A percentile compares a stretch with the other conserved stretches of the same genome.
These are phyloP conservation scores for Eledona agricola DNA, from an alignment of 2,888 invertebrate species.

Conservation along the genomic window DNA sequence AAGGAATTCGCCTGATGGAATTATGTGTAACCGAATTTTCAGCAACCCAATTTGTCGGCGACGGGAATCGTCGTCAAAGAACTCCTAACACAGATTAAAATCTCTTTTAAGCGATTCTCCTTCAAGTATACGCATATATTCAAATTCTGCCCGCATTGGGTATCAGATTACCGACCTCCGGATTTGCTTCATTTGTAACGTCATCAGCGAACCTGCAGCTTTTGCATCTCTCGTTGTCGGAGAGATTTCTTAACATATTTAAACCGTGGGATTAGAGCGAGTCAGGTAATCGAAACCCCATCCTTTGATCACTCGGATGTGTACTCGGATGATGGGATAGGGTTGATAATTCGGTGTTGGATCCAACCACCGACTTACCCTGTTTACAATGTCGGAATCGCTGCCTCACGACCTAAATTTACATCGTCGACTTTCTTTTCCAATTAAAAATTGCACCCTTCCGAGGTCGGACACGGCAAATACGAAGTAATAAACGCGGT, in stretches of 20 bases:
- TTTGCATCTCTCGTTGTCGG: slow-evolving; percentile 10
- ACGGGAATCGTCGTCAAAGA: slow-evolving; percentile 44
- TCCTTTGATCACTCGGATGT: slow-evolving; percentile 59
- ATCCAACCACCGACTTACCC: slow-evolving; percentile 53
- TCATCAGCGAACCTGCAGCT: slow-evolving; percentile 31
- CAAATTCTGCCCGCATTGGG: slow-evolving; percentile 53
- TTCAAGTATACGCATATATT: slow-evolving; percentile 44
- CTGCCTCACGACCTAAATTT: slow-evolving; percentile 54
- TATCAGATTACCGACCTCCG: slow-evolving; percentile 53
- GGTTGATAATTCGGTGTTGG: slow-evolving; percentile 59
- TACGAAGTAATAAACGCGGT: slow-evolving; percentile 11
- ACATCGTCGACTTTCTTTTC: slow-evolving; percentile 42
- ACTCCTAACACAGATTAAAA: slow-evolving; percentile 44
- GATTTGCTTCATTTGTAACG: slow-evolving; percentile 42
- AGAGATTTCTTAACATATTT: slow-evolving; percentile 47
- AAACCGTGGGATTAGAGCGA: slow-evolving; percentile 53
- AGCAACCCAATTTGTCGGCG: slow-evolving; percentile 42
- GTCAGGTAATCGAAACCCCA: slow-evolving; percentile 58
- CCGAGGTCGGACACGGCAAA: slow-evolving; percentile 1
- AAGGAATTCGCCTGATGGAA: slow-evolving; percentile 19
- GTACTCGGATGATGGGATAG: slow-evolving; percentile 58
- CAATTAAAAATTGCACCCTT: slow-evolving; percentile 15
- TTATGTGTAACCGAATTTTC: slow-evolving; percentile 31
- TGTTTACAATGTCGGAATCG: slow-evolving; percentile 60
- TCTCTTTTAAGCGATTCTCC: slow-evolving; percentile 41